These are phyloP conservation scores for Melikaiella ostensackeni DNA, from an alignment of 2,888 invertebrate species.

Conservation along the genomic window DNA sequence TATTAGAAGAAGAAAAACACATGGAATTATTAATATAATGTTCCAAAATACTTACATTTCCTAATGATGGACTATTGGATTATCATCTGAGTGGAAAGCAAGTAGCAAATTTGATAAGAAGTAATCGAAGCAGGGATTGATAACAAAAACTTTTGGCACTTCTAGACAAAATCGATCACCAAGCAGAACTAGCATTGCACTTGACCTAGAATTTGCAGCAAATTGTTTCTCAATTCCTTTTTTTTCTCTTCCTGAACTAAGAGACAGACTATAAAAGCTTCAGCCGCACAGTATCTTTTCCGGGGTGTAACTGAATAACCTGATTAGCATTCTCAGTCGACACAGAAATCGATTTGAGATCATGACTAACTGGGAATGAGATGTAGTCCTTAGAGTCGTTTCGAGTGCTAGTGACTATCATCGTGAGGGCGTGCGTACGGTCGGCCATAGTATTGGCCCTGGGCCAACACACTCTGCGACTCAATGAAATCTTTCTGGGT, in stretches of 20 bases:
- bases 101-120: too few relatives aligned
- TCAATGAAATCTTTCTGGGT: slow-evolving; percentile 76
- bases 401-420: slow-evolving; percentile 58
- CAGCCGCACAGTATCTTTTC: neutral
- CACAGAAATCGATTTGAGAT: slow-evolving; percentile 54
- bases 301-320: slow-evolving; percentile 3
- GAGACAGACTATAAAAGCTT: neutral
- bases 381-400: slow-evolving; percentile 45
- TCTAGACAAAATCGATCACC: neutral
- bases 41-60: too few relatives aligned
- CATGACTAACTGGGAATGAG: slow-evolving; percentile 43
- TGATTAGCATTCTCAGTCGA: slow-evolving; percentile 50
- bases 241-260: neutral
- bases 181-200: neutral
- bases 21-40: too few relatives aligned
- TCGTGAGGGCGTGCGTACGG: slow-evolving; percentile 61
- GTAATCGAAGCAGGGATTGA: too few relatives aligned
- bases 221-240: neutral
- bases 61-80: too few relatives aligned
- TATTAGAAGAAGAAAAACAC: too few relatives aligned
- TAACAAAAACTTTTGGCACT: too few relatives aligned
- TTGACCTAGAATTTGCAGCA: neutral
- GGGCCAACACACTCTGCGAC: slow-evolving; percentile 71
- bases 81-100: too few relatives aligned
- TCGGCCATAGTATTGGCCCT: slow-evolving; percentile 70